Conservation (phyloP, 92 coral and sea anemone genomes). For the Siderastrea siderea region DNA sequence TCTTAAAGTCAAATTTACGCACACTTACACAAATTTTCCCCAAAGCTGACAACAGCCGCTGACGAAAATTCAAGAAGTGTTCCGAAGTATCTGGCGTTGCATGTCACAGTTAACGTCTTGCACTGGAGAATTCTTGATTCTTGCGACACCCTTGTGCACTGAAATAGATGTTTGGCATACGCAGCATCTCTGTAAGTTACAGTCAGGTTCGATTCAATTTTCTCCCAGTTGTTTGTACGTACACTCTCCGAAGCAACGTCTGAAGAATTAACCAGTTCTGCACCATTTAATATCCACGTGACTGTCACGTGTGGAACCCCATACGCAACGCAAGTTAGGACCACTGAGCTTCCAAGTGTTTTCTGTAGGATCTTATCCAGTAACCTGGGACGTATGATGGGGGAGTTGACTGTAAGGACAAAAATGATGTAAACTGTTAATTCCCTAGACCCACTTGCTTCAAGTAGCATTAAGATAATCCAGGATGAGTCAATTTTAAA, state of each 20-base stretch:
- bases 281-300: not conserved
- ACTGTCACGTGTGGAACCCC: not conserved
- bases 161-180: not conserved
- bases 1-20: not conserved
- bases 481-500: too few species aligned
- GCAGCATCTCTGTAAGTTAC: not conserved
- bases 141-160: not conserved
- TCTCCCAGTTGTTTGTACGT: not conserved
- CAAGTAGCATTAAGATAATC: too few species aligned
- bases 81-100: not conserved
- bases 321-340: not conserved
- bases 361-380: not conserved
- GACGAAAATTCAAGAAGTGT: not conserved
- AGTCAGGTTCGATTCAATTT: not conserved
- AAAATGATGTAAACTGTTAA: too few species aligned
- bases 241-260: not conserved
- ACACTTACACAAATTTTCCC: not conserved
- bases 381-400: not conserved
- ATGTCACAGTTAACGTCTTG: not conserved
- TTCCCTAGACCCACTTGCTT: too few species aligned
- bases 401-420: not conserved
- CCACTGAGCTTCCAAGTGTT: not conserved
- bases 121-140: not conserved
- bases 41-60: not conserved
- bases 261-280: not conserved